Base-by-base conservation (phyloP, 1,140 invertebrate species). In the Drosophila guanche region DNA sequence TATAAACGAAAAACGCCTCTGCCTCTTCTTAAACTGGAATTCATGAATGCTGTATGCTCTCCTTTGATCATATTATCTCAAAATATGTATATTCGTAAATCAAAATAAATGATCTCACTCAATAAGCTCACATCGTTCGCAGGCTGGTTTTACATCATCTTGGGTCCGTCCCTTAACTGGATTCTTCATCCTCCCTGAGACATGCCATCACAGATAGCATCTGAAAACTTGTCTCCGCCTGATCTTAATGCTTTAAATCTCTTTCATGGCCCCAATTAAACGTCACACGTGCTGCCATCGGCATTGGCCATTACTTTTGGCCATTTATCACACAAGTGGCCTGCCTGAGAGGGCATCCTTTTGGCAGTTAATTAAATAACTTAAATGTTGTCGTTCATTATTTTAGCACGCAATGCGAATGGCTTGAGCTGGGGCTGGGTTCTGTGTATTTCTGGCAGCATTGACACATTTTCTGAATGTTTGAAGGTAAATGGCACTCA, bases 231-330 rank as follows among this genome's bases (percentile, higher is more conserved):
- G 66, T 68, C 50, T 54, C 25, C 66, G 66, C n/a, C 6, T 29
- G 51, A 69, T 69, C 51, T 68, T 37, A 72, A 72, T 72, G 41
- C 69, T 29, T 72, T 72, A 54, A 72, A 72, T 72, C 57, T 72
- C 56, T 60, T 61, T 72, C 56, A 60, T 43, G 58, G 52, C 27
- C 45, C 69, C 59, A 73, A 73, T 73, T 73, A 73, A 73, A 73
- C 47, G 69, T 20, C 69, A 73, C 70, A 73, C 70, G 70, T 73
- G 70, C 59, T 72, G 65, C 62, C 66, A 56, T 67, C 41, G 62
- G 43, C 66, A 67, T n/a, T 68, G 51, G 42, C 67, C 67, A 69
- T 73, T 73, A 56, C 51, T 52, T 73, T 37, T 46, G 46, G 46
- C 56, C 45, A 57, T 73, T 52, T 47, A 63, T 73, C 59, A 25